Base-by-base conservation (phyloP, 2,113 vertebrate species). In the Centropus unirufus region DNA sequence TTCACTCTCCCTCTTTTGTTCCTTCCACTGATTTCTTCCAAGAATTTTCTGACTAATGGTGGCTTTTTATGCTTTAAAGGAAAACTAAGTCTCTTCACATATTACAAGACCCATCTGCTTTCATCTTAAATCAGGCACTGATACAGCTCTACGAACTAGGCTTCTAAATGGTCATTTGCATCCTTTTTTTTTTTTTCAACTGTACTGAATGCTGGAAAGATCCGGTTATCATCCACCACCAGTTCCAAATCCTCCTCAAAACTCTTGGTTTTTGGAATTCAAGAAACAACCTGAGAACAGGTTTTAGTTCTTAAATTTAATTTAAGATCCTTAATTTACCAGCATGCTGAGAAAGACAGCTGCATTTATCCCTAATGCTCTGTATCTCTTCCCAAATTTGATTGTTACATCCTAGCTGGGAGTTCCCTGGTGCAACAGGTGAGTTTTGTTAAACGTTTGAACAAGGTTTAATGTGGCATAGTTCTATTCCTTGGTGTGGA, bases 101-200 rank as follows among this genome's bases (percentile, higher is more conserved):
- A 32, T 55, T n/a, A 22, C 16, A 11, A 40, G n/a, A 18, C 32
- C 19, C 16, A 40, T 24, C 7, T 0, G 0, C 42, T 74, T 12
- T 55, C 49, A 32, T 85, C 49, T 67, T 34, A 75, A 58, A 58
- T 46, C 39, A 55, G 42, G 36, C 74, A 52, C 52, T 5, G 1
- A 23, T 20, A 22, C 4, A 32, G 2, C 30, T 83, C 29, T 26
- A 3, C 34, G 68, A 79, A 8, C 20, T 59, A 20, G 29, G 16
- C 44, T 83, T 82, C 79, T 30, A 72, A 39, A 88, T 23, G 8
- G 55, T 6, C 39, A 22, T 86, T 83, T 92, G 68, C 42, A 52
- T 80, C 49, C 52, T 70, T 92, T 73, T 46, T 91, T 76, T 76
- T 30, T 77, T 36, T 34, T 54, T 13, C 47, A 39, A 22, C 19